Conservation (phyloP, 1,140 invertebrate genomes). For the Periplaneta americana region DNA sequence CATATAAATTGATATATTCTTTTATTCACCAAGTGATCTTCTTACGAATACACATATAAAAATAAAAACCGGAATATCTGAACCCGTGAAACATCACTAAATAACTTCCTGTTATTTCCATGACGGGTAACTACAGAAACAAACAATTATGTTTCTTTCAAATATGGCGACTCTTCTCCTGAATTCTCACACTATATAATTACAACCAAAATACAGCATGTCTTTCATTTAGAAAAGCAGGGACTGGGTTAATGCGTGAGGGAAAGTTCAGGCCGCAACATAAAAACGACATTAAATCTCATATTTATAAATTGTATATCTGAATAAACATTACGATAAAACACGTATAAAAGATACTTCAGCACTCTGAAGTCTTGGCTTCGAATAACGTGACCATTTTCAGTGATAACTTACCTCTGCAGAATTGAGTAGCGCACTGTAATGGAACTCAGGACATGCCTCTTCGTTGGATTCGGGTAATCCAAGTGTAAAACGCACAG, state of each 20-base stretch:
- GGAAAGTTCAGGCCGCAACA: not conserved
- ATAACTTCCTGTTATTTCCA: not conserved
- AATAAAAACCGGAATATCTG: not conserved
- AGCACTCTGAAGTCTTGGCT: conserved; percentile 14
- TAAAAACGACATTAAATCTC: not conserved
- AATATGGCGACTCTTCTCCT: conserved; percentile 24
- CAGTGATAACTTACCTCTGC: conserved; percentile 48
- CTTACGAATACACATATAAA: not conserved
- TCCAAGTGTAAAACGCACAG: conserved; percentile 50
- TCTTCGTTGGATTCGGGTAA: conserved; percentile 56
- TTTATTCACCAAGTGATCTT: not conserved
- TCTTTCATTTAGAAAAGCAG: conserved; percentile 1
- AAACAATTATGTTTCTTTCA: conserved; percentile 8
- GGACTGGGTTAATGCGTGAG: not conserved
- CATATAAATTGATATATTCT: not conserved
- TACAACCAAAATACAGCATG: conserved; percentile 20
- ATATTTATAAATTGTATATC: not conserved
- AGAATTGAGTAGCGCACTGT: conserved; percentile 51
- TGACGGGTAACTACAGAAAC: not conserved
- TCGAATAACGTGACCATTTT: conserved; percentile 32
- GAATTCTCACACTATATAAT: conserved; percentile 18
- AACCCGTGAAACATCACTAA: not conserved
- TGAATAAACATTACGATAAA: not conserved
- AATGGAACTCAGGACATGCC: conserved; percentile 59
- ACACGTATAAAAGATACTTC: not conserved